These are phyloP conservation scores for Phengaris alcon DNA, from an alignment of 2,888 invertebrate species.

Conservation along the genomic window DNA sequence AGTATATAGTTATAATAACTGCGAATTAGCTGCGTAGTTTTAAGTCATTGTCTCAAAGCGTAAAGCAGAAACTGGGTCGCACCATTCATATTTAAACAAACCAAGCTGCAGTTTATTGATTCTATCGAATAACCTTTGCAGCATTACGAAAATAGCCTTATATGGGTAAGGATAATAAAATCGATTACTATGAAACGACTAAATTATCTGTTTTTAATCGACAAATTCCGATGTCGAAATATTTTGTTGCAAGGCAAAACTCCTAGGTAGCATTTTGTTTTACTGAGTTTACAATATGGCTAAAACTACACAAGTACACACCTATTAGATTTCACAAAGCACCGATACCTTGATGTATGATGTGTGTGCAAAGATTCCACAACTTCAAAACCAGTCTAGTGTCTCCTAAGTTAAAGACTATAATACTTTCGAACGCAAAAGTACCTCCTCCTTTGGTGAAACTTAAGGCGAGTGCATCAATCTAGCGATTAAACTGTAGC, in stretches of 20 bases:
- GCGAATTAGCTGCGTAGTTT: not conserved
- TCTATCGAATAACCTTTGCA: slow-evolving; percentile 14
- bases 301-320: not conserved
- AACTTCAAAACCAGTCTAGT: no score
- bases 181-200: slow-evolving; percentile 13
- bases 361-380: no score
- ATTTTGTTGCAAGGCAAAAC: not conserved
- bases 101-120: not conserved
- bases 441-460: not conserved
- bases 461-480: not conserved
- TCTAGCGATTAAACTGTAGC: slow-evolving; percentile 1
- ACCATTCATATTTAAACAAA: slow-evolving; percentile 11
- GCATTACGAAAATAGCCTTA: slow-evolving; percentile 18
- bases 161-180: slow-evolving; percentile 18
- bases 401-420: not conserved
- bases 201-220: slow-evolving; percentile 11
- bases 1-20: slow-evolving; percentile 12
- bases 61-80: not conserved
- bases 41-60: slow-evolving; percentile 8
- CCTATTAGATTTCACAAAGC: no score
- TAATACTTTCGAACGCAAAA: not conserved
- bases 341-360: no score
- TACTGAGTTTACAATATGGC: not conserved
- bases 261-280: not conserved
- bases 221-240: slow-evolving; percentile 12